phyloP scores from a whole-genome alignment of 2,888 invertebrate genomes.

The Cylloceria caligata region DNA sequence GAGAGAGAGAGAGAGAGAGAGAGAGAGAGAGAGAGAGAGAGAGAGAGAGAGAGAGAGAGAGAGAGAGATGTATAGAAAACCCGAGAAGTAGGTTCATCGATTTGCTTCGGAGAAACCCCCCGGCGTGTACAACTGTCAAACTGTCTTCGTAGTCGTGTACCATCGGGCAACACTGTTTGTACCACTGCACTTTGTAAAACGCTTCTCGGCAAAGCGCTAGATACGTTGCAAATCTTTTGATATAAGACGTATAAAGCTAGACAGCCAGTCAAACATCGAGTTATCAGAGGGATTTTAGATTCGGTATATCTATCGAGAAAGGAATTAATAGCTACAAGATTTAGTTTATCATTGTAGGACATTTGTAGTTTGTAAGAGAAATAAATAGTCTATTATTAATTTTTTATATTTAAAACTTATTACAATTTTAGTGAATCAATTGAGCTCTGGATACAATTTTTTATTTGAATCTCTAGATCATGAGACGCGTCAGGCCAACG shows the following conservation, averaged over 20 bases:
- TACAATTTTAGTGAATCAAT: too few relatives aligned
- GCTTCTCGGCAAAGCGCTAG: neutral
- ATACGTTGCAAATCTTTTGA: neutral
- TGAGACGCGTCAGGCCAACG: too few relatives aligned
- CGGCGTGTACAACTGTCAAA: slow-evolving; percentile 37
- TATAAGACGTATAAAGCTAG: too few relatives aligned
- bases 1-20: neutral
- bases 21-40: neutral
- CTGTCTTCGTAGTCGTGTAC: slow-evolving; percentile 16
- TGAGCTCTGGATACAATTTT: too few relatives aligned
- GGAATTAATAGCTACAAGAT: too few relatives aligned
- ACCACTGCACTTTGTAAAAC: neutral
- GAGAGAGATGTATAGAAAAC: neutral
- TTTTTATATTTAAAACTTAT: too few relatives aligned
- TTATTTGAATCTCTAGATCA: too few relatives aligned
- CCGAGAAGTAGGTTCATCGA: slow-evolving; percentile 55
- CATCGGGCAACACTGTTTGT: neutral
- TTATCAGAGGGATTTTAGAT: too few relatives aligned
- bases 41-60: neutral
- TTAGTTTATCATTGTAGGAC: too few relatives aligned
- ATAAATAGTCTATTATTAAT: too few relatives aligned
- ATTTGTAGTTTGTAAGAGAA: too few relatives aligned
- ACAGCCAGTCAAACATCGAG: neutral
- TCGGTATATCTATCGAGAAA: too few relatives aligned
- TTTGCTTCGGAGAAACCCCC: slow-evolving; percentile 18